Conservation (phyloP, 2,797 vertebrate genomes). For the Momotus momota region DNA sequence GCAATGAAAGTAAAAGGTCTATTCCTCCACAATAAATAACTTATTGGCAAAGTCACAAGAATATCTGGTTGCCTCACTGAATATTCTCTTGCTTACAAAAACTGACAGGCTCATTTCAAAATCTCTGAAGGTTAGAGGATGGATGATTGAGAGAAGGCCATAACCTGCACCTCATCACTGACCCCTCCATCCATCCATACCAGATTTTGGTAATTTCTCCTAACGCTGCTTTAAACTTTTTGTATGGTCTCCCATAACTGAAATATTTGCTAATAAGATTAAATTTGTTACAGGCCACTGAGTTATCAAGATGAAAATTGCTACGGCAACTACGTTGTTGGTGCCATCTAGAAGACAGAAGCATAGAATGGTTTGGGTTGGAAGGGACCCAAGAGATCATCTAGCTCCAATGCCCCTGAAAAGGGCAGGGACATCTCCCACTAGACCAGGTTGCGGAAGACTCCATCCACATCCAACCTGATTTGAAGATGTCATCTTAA, state of each 20-base stretch:
- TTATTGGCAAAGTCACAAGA: background rate
- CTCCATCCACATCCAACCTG: no score
- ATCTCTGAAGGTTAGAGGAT: background rate
- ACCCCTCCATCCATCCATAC: background rate
- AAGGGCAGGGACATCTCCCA: no score
- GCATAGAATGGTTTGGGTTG: no score
- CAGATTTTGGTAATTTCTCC: background rate
- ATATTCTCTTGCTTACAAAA: background rate
- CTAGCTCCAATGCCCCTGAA: no score
- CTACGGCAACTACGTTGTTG: background rate
- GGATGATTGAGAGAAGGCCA: background rate
- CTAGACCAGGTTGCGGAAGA: no score
- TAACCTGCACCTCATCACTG: background rate
- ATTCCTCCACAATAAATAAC: constrained; percentile 7
- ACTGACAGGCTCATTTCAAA: background rate
- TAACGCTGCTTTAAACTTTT: background rate
- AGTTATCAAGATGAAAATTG: background rate
- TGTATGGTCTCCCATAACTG: background rate
- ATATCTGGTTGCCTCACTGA: background rate
- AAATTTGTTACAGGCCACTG: background rate
- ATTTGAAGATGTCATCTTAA: background rate
- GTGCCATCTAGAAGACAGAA: background rate
- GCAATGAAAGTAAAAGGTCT: constrained; percentile 45
- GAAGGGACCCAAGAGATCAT: no score
- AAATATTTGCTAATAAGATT: background rate